Conservation (phyloP, 2,113 vertebrate genomes). For the Catharus bicknelli region DNA sequence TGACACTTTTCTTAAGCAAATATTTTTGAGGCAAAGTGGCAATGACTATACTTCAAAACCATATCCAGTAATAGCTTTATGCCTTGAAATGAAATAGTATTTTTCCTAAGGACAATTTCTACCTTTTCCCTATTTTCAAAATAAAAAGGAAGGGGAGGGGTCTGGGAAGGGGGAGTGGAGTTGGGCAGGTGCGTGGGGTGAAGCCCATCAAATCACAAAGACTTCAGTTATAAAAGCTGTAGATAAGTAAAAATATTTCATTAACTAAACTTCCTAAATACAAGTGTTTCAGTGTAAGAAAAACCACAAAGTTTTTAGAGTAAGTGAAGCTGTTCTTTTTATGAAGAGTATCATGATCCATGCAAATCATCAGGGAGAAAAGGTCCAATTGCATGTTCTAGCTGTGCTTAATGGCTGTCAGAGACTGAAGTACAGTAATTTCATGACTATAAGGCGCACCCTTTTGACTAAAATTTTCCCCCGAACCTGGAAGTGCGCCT, state of each 20-base stretch:
- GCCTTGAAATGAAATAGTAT: neutral
- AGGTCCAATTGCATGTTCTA: neutral
- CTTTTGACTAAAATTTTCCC: too few species aligned
- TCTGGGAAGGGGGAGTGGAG: too few species aligned
- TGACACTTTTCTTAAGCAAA: neutral
- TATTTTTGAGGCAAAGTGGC: neutral
- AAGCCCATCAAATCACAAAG: neutral
- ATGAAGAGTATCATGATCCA: neutral
- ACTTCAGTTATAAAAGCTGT: neutral
- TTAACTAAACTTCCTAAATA: neutral
- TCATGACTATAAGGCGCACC: too few species aligned
- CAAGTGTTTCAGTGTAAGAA: neutral
- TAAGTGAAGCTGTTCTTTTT: neutral
- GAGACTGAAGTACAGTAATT: neutral
- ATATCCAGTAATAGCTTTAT: neutral
- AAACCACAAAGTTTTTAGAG: neutral
- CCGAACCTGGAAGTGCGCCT: too few species aligned
- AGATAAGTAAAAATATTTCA: neutral
- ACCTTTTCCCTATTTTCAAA: neutral
- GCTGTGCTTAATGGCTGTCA: neutral
- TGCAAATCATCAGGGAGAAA: neutral
- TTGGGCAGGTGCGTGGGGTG: too few species aligned
- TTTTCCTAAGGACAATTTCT: neutral
- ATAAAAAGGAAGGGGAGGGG: neutral
- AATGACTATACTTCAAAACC: neutral